Percentiles rank a stretch among this genome's conserved stretches.
Evolutionary conservation across 1,140 invertebrate genomes (phyloP).

Genomic region (Thalassaphorura encarpata): DNA sequence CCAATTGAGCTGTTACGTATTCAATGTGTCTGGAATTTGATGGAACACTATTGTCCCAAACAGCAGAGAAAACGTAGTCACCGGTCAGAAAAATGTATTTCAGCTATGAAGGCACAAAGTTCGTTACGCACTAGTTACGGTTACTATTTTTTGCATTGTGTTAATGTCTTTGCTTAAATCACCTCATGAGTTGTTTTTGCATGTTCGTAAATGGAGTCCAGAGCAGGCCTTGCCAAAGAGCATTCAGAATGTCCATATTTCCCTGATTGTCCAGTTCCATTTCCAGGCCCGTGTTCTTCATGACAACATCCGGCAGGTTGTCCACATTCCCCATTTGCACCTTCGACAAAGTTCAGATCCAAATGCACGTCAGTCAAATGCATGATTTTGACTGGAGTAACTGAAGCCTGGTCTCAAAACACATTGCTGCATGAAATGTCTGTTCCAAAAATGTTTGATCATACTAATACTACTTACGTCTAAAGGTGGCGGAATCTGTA

Average conservation of each 20-base stretch:
- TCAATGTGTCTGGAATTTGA: constrained; percentile 42
- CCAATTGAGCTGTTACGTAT: constrained; percentile 40
- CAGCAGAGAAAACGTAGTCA: constrained; percentile 48
- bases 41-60: constrained; percentile 15
- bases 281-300: constrained; percentile 19
- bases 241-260: neutral
- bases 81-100: constrained; percentile 53
- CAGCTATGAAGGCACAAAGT: neutral
- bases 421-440: neutral
- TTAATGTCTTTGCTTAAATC: too few relatives aligned
- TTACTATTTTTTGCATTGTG: too few relatives aligned
- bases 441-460: neutral
- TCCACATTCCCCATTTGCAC: constrained; percentile 39
- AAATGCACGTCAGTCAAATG: constrained; percentile 44
- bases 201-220: constrained; percentile 9
- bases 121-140: too few relatives aligned
- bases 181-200: neutral
- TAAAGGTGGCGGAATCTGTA: neutral
- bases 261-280: neutral
- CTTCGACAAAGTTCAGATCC: constrained; percentile 41
- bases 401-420: constrained; percentile 1
- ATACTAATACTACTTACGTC: constrained; percentile 1
- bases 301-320: constrained; percentile 42
- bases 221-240: neutral
- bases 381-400: constrained; percentile 40